Evolutionary conservation across 2,113 vertebrate species (phyloP), one percentile per base, ranked within the genome.

Genomic region (Zosterops borbonicus): DNA sequence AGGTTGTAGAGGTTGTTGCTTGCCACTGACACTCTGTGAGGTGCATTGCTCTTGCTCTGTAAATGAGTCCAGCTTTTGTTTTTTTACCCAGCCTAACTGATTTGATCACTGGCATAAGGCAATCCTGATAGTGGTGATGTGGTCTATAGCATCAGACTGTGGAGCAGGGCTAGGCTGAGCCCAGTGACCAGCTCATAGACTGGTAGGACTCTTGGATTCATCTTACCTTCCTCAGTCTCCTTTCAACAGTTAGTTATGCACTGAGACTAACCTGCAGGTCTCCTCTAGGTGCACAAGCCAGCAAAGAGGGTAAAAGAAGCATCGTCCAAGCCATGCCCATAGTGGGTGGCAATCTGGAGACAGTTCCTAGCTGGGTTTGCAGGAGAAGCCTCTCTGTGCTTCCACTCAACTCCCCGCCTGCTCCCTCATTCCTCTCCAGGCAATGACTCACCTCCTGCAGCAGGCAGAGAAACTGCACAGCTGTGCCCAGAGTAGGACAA

Each of bases 291-390:
- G n/a, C 27, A 33, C 24, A 46, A 29, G 21, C 5, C 27, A 59
- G 19, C 14, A 31, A n/a, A 7, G 6, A 56, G 7, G 19, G 8
- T 23, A 60, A 1, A 3, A 46, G 21, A 74, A 42, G 70, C 13
- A 11, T 4, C 0, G 0, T 17, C 33, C 62, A 63, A 87, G 24
- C 9, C 33, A 16, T 11, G 21, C 19, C 12, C 8, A 31, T 9
- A 12, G 42, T 17, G 50, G 5, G n/a, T 22, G 83, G 22, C 28
- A 73, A 19, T 39, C 73, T 75, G 67, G 59, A 84, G 60, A 33
- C 23, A 35, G 3, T 1, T 63, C 63, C 49, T 14, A 3, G 29
- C 3, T 87, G 41, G 27, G 14, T 56, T 73, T 76, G 33, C 49
- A 47, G 29, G 25, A 83, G 35, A 19, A 50, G 21, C 18, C 22